A percentile compares a stretch with the other conserved stretches of the same genome.
phyloP scores from a whole-genome alignment of 2,113 vertebrate species.

The Eurystomus gularis region DNA sequence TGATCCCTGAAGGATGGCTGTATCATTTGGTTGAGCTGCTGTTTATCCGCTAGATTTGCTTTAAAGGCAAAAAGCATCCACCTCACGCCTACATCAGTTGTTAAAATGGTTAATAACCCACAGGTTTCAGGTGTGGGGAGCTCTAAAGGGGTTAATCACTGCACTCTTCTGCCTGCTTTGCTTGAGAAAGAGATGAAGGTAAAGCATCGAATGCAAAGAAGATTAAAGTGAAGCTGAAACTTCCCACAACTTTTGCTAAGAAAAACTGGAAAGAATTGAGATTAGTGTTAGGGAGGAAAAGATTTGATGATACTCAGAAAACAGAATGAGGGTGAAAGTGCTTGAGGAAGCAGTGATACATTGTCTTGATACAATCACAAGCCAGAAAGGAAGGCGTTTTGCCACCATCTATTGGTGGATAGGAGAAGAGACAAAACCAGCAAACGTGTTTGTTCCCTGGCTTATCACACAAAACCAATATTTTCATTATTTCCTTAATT shows the following conservation, averaged over 20 bases:
- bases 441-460: accelerated
- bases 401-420: constrained; percentile 33
- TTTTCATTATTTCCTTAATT: not conserved
- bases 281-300: not conserved
- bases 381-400: constrained; percentile 55
- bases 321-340: not conserved
- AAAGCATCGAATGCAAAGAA: not conserved
- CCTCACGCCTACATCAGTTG: not conserved
- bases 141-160: not conserved
- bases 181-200: not conserved
- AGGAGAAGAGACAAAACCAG: not conserved
- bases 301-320: not conserved
- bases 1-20: not conserved
- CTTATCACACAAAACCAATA: not conserved
- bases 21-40: not conserved
- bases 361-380: accelerated
- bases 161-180: not conserved
- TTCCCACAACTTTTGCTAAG: not conserved
- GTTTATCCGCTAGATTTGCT: not conserved
- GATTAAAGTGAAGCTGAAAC: not conserved
- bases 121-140: not conserved
- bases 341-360: not conserved
- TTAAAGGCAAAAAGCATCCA: not conserved
- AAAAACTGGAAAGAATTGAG: not conserved
- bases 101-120: not conserved